Base-by-base conservation (phyloP, 30 jellyfish, hydroid and myxozoan species). In the Nemopilema nomurai region DNA sequence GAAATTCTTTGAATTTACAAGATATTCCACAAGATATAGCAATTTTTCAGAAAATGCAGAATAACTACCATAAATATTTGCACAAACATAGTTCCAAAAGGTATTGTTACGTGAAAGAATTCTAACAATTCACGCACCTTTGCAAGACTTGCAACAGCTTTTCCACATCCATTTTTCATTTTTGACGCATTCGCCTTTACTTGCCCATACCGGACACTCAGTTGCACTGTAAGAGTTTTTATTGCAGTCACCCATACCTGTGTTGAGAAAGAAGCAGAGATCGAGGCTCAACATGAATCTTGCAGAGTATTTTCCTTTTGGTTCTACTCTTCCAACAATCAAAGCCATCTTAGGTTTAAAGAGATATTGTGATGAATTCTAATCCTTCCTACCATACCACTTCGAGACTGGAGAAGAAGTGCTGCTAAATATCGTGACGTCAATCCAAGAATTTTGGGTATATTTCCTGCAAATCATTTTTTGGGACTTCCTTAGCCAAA, bases 121-220 rank as follows among this genome's bases (percentile, higher is more conserved):
- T n/a, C n/a, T n/a, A n/a, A n/a, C n/a, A n/a, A 18, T 13, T 0
- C 7, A 1, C 89, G 7, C 32, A 80, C 89, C 31, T 65, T 70
- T 71, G 86, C 91, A 83, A 27, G 91, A 71, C 7, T 53, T 71
- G 65, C 91, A 83, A 31, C 91, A 83, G 62, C 62, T 83, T 32
- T 70, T 71, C 91, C 91, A 83, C 91, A 83, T 83, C 91, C 91
- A 83, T 72, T 32, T 51, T 8, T 22, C 72, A 33, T 83, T 83
- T 33, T 53, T 71, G 3, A 16, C 50, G 51, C 91, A 83, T 71
- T 83, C 91, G 18, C 91, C 91, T 17, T 13, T 49, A 18, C 28
- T 62, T 18, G 91, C 85, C 91, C 91, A 83, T 13, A 21, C 52
- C 18, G 80, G 76, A 50, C 91, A 83, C 7, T 41, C 63, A 13